phyloP scores from a whole-genome alignment of 2,888 invertebrate species.

The Willowsia nigromaculata region DNA sequence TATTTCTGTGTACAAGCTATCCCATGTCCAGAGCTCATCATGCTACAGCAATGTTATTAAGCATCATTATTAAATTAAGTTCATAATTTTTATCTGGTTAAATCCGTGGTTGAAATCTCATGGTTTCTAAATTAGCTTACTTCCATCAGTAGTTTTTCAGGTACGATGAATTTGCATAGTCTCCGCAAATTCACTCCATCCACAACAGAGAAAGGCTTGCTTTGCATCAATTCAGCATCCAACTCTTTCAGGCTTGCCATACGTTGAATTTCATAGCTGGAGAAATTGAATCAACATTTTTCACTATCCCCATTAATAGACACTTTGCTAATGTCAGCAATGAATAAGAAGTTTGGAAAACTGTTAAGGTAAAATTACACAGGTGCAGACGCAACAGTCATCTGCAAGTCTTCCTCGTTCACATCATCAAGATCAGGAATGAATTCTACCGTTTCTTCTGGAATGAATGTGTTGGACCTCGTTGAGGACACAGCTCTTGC shows the following conservation, averaged over 20 bases:
- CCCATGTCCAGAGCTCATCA: slow-evolving; percentile 77
- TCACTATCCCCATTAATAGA: too few species aligned
- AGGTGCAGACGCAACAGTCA: slow-evolving; percentile 77
- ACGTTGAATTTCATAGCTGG: slow-evolving; percentile 76
- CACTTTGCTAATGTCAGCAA: too few species aligned
- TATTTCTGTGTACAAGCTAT: slow-evolving; percentile 76
- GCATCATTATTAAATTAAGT: not conserved
- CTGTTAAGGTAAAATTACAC: slow-evolving; percentile 57
- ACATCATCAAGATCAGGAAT: slow-evolving; percentile 78
- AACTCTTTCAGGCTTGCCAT: slow-evolving; percentile 78
- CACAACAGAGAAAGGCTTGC: slow-evolving; percentile 77
- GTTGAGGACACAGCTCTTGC: slow-evolving; percentile 41
- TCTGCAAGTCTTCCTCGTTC: slow-evolving; percentile 76
- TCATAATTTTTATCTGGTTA: not conserved
- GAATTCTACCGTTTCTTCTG: slow-evolving; percentile 72
- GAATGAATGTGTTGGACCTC: slow-evolving; percentile 47
- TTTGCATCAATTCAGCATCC: slow-evolving; percentile 77
- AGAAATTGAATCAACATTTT: too few species aligned
- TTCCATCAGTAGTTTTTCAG: slow-evolving; percentile 76
- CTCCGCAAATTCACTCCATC: slow-evolving; percentile 76
- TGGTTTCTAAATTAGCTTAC: slow-evolving; percentile 26
- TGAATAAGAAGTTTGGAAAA: too few species aligned
- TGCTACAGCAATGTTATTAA: slow-evolving; percentile 57
- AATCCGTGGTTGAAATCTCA: not conserved
- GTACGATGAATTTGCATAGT: slow-evolving; percentile 75